These are phyloP conservation scores for Portevinia maculata DNA, from an alignment of 2,888 invertebrate species.

Conservation along the genomic window DNA sequence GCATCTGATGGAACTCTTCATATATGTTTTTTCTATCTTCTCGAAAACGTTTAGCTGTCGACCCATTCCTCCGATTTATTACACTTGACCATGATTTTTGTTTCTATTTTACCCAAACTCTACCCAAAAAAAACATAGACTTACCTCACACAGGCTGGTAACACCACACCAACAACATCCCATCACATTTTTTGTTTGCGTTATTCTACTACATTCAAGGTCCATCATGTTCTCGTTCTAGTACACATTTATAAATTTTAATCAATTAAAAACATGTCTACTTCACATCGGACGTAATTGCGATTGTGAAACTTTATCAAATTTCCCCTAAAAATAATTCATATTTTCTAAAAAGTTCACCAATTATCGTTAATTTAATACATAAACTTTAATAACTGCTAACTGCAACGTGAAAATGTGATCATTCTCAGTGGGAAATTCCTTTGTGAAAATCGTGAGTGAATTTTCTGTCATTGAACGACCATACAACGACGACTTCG, in stretches of 20 bases:
- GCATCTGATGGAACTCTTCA: too few relatives aligned
- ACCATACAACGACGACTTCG: constrained; percentile 51
- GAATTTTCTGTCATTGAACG: constrained; percentile 82
- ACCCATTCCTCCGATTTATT: too few relatives aligned
- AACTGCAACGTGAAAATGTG: constrained; percentile 65
- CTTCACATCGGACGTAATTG: constrained; percentile 75
- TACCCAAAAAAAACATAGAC: constrained; percentile 14
- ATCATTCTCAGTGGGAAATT: constrained; percentile 66
- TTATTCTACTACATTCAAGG: constrained; percentile 53
- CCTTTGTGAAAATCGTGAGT: constrained; percentile 73
- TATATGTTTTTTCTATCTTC: too few relatives aligned
- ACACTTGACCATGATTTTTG: not conserved
- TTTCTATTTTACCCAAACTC: not conserved
- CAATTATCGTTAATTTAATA: constrained; percentile 46
- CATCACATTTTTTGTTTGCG: constrained; percentile 50
- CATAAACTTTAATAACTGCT: constrained; percentile 47
- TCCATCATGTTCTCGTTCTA: constrained; percentile 34
- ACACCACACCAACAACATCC: constrained; percentile 27
- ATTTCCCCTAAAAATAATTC: constrained; percentile 63
- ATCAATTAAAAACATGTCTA: constrained; percentile 76
- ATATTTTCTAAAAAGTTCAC: constrained; percentile 46
- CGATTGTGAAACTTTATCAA: constrained; percentile 77
- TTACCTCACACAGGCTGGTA: constrained; percentile 23
- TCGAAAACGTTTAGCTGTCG: too few relatives aligned
- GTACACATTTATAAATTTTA: constrained; percentile 68